phyloP scores from a whole-genome alignment of 2,888 invertebrate genomes.

The Syritta pipiens region DNA sequence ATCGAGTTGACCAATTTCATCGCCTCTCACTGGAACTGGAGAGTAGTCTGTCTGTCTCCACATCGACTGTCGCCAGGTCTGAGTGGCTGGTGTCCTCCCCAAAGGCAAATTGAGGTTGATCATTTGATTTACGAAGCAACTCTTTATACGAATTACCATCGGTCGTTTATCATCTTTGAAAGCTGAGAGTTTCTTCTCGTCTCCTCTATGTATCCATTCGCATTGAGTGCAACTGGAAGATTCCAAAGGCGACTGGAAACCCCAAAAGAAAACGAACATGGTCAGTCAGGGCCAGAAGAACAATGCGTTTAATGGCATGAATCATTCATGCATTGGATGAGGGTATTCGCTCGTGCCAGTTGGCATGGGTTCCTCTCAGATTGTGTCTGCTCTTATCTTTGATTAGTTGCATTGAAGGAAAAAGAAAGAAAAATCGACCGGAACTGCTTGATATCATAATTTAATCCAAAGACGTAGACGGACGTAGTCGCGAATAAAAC shows the following conservation, averaged over 20 bases:
- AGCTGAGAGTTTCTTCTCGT: slow-evolving; percentile 20
- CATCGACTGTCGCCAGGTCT: slow-evolving; percentile 28
- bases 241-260: not conserved
- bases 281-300: not conserved
- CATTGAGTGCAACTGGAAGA: slow-evolving; percentile 10
- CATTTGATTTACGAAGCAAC: slow-evolving; percentile 53
- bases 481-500: no score
- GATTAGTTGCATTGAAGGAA: not conserved
- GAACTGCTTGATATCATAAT: slow-evolving; percentile 4
- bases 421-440: no score
- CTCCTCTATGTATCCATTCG: not conserved
- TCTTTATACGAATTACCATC: slow-evolving; percentile 22
- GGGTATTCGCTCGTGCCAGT: no score
- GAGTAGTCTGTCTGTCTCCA: slow-evolving; percentile 41
- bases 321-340: not conserved
- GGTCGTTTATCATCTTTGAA: slow-evolving; percentile 52
- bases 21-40: slow-evolving; percentile 23
- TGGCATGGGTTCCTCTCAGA: no score
- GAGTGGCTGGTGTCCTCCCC: not conserved
- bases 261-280: not conserved
- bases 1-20: slow-evolving; percentile 48
- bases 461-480: slow-evolving; percentile 17
- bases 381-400: no score
- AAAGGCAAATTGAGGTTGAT: slow-evolving; percentile 50
- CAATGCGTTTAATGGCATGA: slow-evolving; percentile 9